Evolutionary conservation across 1,140 invertebrate genomes (phyloP), one percentile per base, ranked within the genome.

Genomic region (Maconellicoccus hirsutus): DNA sequence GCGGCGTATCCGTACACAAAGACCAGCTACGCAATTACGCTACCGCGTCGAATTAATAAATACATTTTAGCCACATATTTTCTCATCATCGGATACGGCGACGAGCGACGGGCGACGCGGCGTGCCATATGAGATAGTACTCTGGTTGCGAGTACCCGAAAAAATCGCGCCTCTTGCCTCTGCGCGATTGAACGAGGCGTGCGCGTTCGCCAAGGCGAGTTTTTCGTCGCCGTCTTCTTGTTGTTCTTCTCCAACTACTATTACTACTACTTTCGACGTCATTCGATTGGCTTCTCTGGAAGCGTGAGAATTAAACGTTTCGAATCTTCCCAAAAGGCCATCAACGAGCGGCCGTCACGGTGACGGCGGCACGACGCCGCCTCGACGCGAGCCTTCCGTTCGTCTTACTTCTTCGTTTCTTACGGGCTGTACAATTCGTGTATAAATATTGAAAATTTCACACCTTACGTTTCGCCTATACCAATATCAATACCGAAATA

Each of bases 251-350:
- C 12, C 29, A 6, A 12, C 29, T 33, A 6, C 29, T 33, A 12
- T 12, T 33, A 6, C 29, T 33, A 6, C 29, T 19, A 7, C 52
- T 59, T 59, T 66, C 25, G 3, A 23, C 19, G 22, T 22, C 19
- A 22, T 25, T 23, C n/a, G 10, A 26, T 66, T 66, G 61, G 61
- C 61, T 66, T 66, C 61, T 66, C 25, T 66, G 21, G 61, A 66
- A 66, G 61, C 61, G 61, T 66, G 61, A 66, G 61, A 66, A 66
- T 25, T 66, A 26, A 10, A 66, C 25, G 22, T 66, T 66, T 22
- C 10, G 61, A 16, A 66, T 66, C 61, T 66, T 66, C 61, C 61
- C 61, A 66, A 66, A 66, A 16, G 10, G 16, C 22, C 10, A 25
- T 66, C 61, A 2, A 16, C 42, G 42, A 14, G 42, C n/a, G 42